These are phyloP conservation scores for Melanotaenia duboulayi DNA, from an alignment of 2,113 vertebrate species.

Conservation along the genomic window DNA sequence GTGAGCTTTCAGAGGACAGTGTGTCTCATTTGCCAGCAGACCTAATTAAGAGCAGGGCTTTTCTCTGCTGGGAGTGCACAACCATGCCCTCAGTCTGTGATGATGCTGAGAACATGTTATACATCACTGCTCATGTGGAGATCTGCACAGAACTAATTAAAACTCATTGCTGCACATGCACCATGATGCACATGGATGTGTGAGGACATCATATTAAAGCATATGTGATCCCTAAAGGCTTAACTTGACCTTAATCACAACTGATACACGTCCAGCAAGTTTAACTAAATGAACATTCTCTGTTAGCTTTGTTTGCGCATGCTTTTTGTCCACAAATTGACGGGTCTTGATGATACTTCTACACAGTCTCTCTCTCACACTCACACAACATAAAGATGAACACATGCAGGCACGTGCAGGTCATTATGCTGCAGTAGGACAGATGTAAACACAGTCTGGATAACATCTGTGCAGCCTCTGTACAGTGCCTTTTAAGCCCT, in stretches of 20 bases:
- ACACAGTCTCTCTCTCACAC: slow-evolving; percentile 3
- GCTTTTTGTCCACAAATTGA: slow-evolving; percentile 1
- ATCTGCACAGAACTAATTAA: slow-evolving; percentile 35
- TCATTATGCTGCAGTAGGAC: neutral
- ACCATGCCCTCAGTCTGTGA: neutral
- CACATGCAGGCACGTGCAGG: neutral
- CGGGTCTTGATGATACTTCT: too few relatives aligned
- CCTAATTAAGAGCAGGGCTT: slow-evolving; percentile 38
- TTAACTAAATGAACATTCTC: neutral
- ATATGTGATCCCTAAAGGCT: slow-evolving; percentile 5
- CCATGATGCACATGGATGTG: neutral
- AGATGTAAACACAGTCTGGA: slow-evolving; percentile 23
- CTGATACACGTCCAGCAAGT: neutral
- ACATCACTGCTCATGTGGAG: slow-evolving; percentile 35
- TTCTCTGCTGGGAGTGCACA: slow-evolving; percentile 7
- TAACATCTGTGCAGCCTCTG: slow-evolving; percentile 11
- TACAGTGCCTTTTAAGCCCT: neutral
- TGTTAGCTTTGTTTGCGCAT: too few relatives aligned
- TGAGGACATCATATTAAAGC: neutral
- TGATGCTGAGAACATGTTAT: slow-evolving; percentile 15
- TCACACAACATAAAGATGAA: neutral
- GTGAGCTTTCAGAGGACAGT: slow-evolving; percentile 28
- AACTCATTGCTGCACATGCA: slow-evolving; percentile 9
- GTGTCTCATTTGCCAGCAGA: slow-evolving; percentile 12
- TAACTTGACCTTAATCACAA: neutral